Conservation (phyloP, 1,140 invertebrate species). For the Drosophila miranda region DNA sequence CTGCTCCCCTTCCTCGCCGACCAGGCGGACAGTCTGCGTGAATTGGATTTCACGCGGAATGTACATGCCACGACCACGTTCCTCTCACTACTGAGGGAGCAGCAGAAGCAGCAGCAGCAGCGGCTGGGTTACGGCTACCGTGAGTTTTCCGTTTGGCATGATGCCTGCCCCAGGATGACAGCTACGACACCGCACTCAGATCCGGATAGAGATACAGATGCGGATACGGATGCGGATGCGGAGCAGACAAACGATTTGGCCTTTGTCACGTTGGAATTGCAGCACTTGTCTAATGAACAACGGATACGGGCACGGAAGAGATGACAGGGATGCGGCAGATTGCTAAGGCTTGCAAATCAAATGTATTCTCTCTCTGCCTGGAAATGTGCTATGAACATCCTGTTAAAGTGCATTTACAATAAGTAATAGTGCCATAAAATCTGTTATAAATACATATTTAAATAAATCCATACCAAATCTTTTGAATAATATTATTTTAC, state of each 20-base stretch:
- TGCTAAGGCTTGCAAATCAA: neutral
- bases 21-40: slow-evolving; percentile 50
- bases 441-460: no score
- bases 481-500: no score
- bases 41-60: slow-evolving; percentile 74
- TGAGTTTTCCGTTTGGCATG: slow-evolving; percentile 47
- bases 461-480: no score
- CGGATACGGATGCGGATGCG: slow-evolving; percentile 12
- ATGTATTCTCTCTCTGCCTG: neutral
- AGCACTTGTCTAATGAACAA: slow-evolving; percentile 60
- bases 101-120: slow-evolving; percentile 27
- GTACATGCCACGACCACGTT: slow-evolving; percentile 69
- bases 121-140: neutral
- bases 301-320: slow-evolving; percentile 26
- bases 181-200: neutral
- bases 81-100: slow-evolving; percentile 41
- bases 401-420: neutral
- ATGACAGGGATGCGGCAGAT: slow-evolving; percentile 26
- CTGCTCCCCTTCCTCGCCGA: slow-evolving; percentile 53
- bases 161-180: slow-evolving; percentile 41
- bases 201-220: slow-evolving; percentile 1
- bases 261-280: slow-evolving; percentile 61
- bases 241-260: slow-evolving; percentile 64
- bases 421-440: no score
- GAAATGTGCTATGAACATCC: neutral